Conservation (phyloP, 2,888 invertebrate species). For the Hermodice carunculata region DNA sequence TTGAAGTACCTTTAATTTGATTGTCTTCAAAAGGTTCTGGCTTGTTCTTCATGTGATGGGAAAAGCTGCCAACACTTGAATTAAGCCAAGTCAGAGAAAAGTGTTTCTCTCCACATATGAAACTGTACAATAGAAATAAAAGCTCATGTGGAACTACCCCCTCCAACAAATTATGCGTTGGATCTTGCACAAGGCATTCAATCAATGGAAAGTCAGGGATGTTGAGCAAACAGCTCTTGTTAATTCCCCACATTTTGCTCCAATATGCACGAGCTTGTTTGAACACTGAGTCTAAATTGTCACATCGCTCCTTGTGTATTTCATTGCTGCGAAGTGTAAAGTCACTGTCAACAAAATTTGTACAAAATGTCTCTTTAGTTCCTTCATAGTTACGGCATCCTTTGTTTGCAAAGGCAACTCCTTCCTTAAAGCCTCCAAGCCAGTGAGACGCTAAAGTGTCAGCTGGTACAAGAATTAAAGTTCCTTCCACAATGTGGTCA, state of each 20-base stretch:
- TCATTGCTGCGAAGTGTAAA: constrained; percentile 5
- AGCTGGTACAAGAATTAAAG: constrained; percentile 20
- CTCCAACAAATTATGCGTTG: constrained; percentile 25
- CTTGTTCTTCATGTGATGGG: not conserved
- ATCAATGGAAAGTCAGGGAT: constrained; percentile 8
- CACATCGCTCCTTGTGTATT: constrained; percentile 14
- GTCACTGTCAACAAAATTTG: constrained; percentile 1
- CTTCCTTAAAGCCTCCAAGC: constrained; percentile 30
- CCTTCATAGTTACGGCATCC: constrained; percentile 21
- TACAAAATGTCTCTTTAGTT: not conserved
- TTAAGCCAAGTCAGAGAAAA: constrained; percentile 9
- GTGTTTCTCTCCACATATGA: not conserved
- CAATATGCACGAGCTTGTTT: constrained; percentile 6
- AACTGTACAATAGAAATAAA: constrained; percentile 1
- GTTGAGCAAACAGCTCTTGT: constrained; percentile 12
- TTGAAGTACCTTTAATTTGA: not conserved
- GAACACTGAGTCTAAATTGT: not conserved
- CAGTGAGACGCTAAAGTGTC: constrained; percentile 27
- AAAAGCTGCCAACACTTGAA: not conserved
- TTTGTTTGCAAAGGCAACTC: constrained; percentile 22
- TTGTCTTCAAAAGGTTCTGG: not conserved
- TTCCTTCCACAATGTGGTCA: constrained; percentile 15
- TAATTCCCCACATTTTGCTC: constrained; percentile 35
- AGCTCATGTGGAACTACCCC: constrained; percentile 24
- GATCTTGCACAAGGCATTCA: constrained; percentile 22